Conservation (phyloP, 2,888 invertebrate genomes). For the Operophtera brumata region DNA sequence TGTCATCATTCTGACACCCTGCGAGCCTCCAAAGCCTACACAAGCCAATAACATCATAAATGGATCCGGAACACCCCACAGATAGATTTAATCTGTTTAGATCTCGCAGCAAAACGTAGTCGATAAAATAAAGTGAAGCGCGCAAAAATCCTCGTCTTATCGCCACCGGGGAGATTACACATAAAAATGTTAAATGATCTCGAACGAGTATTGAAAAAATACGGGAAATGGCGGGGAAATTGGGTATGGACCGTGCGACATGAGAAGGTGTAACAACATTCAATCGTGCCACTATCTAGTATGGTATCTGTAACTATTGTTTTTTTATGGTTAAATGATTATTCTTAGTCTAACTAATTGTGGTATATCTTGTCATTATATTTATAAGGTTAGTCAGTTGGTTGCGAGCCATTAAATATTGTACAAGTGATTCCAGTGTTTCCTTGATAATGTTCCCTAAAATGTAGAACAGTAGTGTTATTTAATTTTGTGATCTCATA, state of each 20-base stretch:
- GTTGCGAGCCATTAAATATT: no score
- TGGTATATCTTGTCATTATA: no score
- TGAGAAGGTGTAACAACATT: constrained; percentile 36
- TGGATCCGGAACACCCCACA: constrained; percentile 56
- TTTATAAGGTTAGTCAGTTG: no score
- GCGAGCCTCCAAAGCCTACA: constrained; percentile 45
- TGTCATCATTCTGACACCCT: not conserved
- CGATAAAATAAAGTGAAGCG: constrained; percentile 76
- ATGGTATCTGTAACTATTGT: no score
- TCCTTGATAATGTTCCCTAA: no score
- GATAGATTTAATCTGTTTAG: constrained; percentile 77
- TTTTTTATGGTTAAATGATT: no score
- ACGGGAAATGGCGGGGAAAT: constrained; percentile 66
- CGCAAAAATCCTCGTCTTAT: constrained; percentile 65
- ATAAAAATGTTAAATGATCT: constrained; percentile 81
- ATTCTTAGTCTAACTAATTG: no score
- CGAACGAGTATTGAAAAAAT: constrained; percentile 79
- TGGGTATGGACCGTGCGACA: constrained; percentile 39
- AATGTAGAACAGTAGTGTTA: no score
- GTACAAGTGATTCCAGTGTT: no score
- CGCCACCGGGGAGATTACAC: constrained; percentile 77
- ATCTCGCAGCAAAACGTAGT: constrained; percentile 69
- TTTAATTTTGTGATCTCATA: no score
- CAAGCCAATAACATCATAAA: constrained; percentile 61
- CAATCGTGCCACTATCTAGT: no score